Evolutionary conservation across 2,113 vertebrate species (phyloP), one percentile per base, ranked within the genome.

Genomic region (Lophura nycthemera): DNA sequence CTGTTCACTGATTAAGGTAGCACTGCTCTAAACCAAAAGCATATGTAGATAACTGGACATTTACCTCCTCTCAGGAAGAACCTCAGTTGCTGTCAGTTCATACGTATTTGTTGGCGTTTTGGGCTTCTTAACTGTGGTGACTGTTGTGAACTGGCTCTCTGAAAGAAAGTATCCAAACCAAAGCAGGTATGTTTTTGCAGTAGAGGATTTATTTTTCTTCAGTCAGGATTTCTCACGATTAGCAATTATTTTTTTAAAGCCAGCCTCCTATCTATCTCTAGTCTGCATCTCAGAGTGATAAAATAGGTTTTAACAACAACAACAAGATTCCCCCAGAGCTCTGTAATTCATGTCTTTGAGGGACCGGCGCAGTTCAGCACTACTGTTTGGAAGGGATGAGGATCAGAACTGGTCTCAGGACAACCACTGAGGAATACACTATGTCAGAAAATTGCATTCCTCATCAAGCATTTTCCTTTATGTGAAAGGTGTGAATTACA

Each of bases 21-120:
- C 32, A 56, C 76, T 64, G 64, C 69, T 92, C n/a, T 40, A 84
- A 70, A 70, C 52, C 57, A 66, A 48, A 34, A 74, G 56, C 16
- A 11, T 70, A 75, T 50, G 76, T 30, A 76, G 88, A 74, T 77
- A 86, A 87, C 34, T 14, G 40, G 92, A 92, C 61, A 93, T 96
- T 97, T 97, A 99, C 99, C 99, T 98, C 96, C 97, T 97, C 93
- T 99, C 98, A 2, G 98, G 98, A 97, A 98, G 98, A 93, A 98
- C 98, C 57, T 98, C 84, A 61, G 97, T 48, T 54, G 97, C 83
- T 88, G 96, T 96, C 40, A 95, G 43, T n/a, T 98, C 96, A 67
- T 96, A 89, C 74, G 89, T n/a, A 83, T 59, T 86, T 95, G 93
- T 6, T 69, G 95, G 73, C 48, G 96, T 84, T 96, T 93, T 40